Percentiles rank a stretch among this genome's conserved stretches.
Evolutionary conservation across 2,113 vertebrate genomes (phyloP).

Genomic region (Brachypodius melanocephalos): DNA sequence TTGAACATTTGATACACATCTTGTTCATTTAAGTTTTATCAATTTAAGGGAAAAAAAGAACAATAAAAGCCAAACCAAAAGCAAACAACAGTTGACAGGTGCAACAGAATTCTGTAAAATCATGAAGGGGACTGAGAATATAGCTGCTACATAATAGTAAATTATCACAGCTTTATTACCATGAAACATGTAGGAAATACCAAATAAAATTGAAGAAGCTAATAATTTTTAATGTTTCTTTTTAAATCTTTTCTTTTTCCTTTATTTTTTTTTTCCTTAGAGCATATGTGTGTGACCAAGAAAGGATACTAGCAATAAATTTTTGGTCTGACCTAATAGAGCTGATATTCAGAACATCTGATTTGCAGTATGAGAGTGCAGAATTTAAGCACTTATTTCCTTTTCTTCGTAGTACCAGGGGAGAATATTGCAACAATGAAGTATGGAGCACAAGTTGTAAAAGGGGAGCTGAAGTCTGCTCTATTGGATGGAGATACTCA

Average conservation of each 20-base stretch:
- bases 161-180: not conserved
- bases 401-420: conserved; percentile 83
- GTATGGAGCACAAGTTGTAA: conserved; percentile 93
- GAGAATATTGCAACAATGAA: conserved; percentile 99
- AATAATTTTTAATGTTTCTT: not conserved
- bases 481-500: conserved; percentile 96
- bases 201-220: not conserved
- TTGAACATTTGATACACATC: not conserved
- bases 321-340: not conserved
- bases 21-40: not conserved
- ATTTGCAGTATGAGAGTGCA: not conserved
- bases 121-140: not conserved
- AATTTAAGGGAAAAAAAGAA: not conserved
- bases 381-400: not conserved
- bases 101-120: not conserved
- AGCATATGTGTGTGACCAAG: not conserved
- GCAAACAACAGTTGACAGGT: not conserved
- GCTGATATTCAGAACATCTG: not conserved
- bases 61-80: not conserved
- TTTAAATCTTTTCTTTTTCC: not conserved
- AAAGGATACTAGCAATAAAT: not conserved
- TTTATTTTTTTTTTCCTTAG: not conserved
- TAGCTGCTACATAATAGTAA: not conserved
- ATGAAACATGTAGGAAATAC: not conserved
- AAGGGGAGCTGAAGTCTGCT: conserved; percentile 95